Base-by-base conservation (phyloP, 2,797 vertebrate species). In the Decapterus maruadsi region DNA sequence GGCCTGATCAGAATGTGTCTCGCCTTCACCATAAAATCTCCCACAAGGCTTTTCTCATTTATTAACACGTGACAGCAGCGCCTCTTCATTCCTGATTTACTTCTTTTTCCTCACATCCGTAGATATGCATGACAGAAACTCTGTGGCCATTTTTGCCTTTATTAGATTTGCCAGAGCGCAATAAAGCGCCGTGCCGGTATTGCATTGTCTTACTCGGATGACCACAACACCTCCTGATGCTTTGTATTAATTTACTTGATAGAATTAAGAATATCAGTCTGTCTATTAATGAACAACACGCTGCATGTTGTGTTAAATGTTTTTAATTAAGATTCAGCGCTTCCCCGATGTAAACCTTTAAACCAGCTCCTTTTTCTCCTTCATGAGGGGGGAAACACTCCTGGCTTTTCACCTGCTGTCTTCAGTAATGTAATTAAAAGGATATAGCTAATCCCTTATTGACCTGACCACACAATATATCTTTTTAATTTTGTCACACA, bases 1-100 rank as follows among this genome's bases (percentile, higher is more conserved):
- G 22, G 43, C 67, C 40, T 43, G 48, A 72, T 54, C 43, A 26
- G 63, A 72, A 20, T 67, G 68, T 61, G 61, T 61, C 56, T 66
- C 2, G 6, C 11, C 46, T 68, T n/a, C 42, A 36, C 34, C 34
- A 66, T 55, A 20, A 77, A 65, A 65, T 38, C 48, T 64, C 42
- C 29, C 63, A 31, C 45, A 34, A 57, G 63, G 68, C 51, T 51
- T 54, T n/a, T 53, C 53, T 50, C 54, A 61, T 36, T 19, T n/a
- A 56, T n/a, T 20, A 36, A 36, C 34, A 36, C 8, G 31, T 34
- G 34, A 36, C 34, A 36, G 34, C 34, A 36, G 34, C 34, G 34
- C 34, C 34, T 36, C 34, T 42, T 46, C 38, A 1, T 13, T n/a
- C 14, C 48, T 9, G 8, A 46, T 48, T 57, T 12, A 16, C n/a